A percentile compares a stretch with the other conserved stretches of the same genome.
Conservation (phyloP, 2,888 invertebrate species). For the Dione vanillae region DNA sequence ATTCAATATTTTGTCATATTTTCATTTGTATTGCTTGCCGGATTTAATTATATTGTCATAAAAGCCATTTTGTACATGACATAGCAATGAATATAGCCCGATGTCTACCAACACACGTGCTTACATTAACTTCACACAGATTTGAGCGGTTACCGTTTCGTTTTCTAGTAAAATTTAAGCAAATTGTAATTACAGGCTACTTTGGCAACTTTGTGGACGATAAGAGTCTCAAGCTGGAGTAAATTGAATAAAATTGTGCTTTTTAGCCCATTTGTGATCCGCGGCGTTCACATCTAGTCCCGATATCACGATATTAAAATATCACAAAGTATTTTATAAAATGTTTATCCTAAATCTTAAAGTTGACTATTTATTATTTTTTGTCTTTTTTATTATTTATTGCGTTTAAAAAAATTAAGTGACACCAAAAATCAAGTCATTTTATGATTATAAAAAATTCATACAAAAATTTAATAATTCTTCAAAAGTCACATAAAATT, state of each 20-base stretch:
- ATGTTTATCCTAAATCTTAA: conserved; percentile 20
- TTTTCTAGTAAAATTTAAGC: conserved; percentile 27
- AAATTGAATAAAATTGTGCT: conserved; percentile 62
- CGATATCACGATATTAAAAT: conserved; percentile 18
- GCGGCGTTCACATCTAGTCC: conserved; percentile 1
- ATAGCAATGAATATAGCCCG: conserved; percentile 6
- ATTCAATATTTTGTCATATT: background rate
- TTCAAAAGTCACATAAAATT: conserved; percentile 65
- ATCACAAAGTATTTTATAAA: conserved; percentile 26
- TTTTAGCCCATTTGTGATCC: conserved; percentile 44
- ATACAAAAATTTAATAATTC: conserved; percentile 12
- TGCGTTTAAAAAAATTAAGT: conserved; percentile 37
- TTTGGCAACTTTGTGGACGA: conserved; percentile 83
- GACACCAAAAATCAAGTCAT: conserved; percentile 24
- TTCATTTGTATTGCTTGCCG: background rate
- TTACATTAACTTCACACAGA: conserved; percentile 57
- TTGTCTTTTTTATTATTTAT: conserved; percentile 46
- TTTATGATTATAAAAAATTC: conserved; percentile 49
- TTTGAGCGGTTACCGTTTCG: conserved; percentile 60
- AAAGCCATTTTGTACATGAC: background rate
- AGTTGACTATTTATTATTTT: conserved; percentile 11
- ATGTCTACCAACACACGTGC: conserved; percentile 46
- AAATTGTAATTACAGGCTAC: conserved; percentile 67
- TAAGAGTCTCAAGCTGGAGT: conserved; percentile 63
- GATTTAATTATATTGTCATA: background rate